These are phyloP conservation scores for Vesta saturnalis DNA, from an alignment of 2,888 invertebrate genomes.

Conservation along the genomic window DNA sequence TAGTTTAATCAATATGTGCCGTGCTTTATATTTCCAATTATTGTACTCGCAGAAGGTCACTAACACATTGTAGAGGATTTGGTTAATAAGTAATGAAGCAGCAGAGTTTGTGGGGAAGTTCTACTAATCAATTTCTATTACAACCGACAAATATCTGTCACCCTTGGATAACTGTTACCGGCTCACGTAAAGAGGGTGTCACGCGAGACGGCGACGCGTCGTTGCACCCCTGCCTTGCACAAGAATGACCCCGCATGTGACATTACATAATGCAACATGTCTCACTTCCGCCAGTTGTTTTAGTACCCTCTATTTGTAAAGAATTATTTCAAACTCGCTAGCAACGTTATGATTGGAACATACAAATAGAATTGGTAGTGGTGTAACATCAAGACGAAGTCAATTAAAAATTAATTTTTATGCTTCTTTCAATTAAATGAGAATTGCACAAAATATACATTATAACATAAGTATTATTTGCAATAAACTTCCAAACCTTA, in stretches of 20 bases:
- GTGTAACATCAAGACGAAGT: too few species aligned
- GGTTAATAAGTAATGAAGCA: constrained; percentile 29
- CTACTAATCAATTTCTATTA: constrained; percentile 46
- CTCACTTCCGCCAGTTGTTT: constrained; percentile 47
- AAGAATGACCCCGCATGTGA: constrained; percentile 45
- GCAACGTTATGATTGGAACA: too few species aligned
- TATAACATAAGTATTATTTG: too few species aligned
- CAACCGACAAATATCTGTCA: constrained; percentile 45
- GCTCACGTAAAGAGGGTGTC: constrained; percentile 36
- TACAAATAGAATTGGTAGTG: too few species aligned
- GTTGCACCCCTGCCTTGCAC: constrained; percentile 35
- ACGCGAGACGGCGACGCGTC: constrained; percentile 38
- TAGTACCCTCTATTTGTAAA: constrained; percentile 37
- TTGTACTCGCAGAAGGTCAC: constrained; percentile 2
- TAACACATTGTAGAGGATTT: constrained; percentile 9
- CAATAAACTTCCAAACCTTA: too few species aligned
- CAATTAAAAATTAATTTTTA: too few species aligned
- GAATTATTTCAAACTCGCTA: constrained; percentile 31
- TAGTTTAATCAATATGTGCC: not conserved
- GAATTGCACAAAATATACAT: too few species aligned
- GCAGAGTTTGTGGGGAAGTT: constrained; percentile 22
- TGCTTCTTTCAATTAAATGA: too few species aligned
- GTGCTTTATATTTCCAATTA: not conserved
- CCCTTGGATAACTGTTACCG: constrained; percentile 33
- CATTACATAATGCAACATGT: constrained; percentile 45